These are phyloP conservation scores for Ochotona princeps DNA, from an alignment of 2,113 vertebrate species.

Conservation along the genomic window DNA sequence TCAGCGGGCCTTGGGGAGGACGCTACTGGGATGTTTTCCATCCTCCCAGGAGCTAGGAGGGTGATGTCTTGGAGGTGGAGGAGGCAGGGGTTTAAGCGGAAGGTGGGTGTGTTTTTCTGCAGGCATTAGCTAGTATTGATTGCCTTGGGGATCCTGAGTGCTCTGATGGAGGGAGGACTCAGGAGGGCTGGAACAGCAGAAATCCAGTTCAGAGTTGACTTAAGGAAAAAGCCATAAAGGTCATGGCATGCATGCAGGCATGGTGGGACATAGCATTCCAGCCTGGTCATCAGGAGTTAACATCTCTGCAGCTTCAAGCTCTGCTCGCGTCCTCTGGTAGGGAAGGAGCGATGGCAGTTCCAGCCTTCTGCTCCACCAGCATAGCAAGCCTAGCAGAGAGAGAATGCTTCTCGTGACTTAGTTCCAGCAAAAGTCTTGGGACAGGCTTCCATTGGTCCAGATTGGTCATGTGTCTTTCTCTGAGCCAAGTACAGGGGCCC, in stretches of 20 bases:
- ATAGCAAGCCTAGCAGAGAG: neutral
- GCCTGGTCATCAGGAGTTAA: neutral
- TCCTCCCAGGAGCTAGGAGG: neutral
- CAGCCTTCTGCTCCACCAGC: neutral
- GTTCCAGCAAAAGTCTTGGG: neutral
- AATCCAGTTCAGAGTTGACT: neutral
- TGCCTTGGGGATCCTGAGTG: neutral
- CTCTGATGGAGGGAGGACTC: neutral
- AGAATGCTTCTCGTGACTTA: neutral
- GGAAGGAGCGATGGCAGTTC: neutral
- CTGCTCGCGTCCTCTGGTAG: neutral
- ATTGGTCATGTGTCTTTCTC: neutral
- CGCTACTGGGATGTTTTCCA: neutral
- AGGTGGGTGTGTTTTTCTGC: neutral
- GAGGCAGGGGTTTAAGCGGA: neutral
- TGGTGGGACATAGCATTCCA: constrained; percentile 17
- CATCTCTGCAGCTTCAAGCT: neutral
- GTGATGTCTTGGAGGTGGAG: neutral
- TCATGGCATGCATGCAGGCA: neutral
- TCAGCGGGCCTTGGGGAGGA: neutral
- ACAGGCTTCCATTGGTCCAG: neutral
- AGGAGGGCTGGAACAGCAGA: neutral
- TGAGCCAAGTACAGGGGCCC: neutral
- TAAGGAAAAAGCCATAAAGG: neutral
- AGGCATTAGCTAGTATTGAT: neutral